Base-by-base conservation (phyloP, 2,113 vertebrate species). In the Axis porcinus region DNA sequence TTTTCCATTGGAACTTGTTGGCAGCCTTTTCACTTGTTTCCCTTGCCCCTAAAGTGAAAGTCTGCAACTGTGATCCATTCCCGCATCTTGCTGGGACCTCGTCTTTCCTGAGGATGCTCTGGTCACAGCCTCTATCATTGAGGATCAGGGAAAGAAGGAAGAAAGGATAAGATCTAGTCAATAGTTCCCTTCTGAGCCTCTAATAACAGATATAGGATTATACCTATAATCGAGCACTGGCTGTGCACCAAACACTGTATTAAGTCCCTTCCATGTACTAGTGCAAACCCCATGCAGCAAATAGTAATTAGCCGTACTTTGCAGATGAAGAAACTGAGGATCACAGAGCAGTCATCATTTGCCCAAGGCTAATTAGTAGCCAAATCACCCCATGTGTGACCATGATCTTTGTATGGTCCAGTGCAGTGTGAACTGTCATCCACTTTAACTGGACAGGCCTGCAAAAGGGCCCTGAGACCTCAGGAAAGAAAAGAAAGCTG, bases 251-350 rank as follows among this genome's bases (percentile, higher is more conserved):
- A 55, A 70, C 36, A 36, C 60, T 27, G 25, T 45, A 33, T 11
- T 84, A 64, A 90, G 47, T 8, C 60, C 55, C 74, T 60, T 81
- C 50, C 47, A 82, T 33, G 25, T 17, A 62, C 76, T 21, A 54
- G 36, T 40, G 21, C 40, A 83, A 43, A 58, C 9, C 30, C 76
- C 60, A 86, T 16, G 55, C 27, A 62, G 12, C 2, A 62, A 60
- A 89, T 1, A 76, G 30, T 76, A 91, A 88, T n/a, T 52, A 89
- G 55, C 30, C 12, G 91, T 60, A 82, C 88, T 93, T 45, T 64
- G 7, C 57, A 85, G 95, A 78, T 82, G 91, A 91, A 93, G 89
- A 97, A 91, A 91, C 62, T 40, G 47, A 98, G 89, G 82, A 33
- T 93, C 90, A 76, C 7, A 84, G 3, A 91, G 30, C 21, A 79